A percentile compares a stretch with the other conserved stretches of the same genome.
Conservation (phyloP, 1,140 invertebrate genomes). For the Rhizoglyphus robini region DNA sequence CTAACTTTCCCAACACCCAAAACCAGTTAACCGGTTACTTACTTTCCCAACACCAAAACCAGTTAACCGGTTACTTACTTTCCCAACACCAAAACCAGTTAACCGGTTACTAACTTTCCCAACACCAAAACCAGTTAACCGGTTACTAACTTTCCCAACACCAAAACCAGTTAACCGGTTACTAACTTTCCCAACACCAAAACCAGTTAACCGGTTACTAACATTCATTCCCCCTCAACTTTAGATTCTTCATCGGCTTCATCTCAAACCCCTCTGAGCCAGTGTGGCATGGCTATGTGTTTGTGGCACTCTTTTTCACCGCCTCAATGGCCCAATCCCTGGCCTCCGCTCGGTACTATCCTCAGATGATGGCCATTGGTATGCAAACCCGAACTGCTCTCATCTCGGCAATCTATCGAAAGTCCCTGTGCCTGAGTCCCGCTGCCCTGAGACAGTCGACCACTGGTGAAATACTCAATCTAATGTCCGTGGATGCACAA, state of each 20-base stretch:
- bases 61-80: too few relatives aligned
- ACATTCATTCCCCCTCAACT: too few relatives aligned
- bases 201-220: too few relatives aligned
- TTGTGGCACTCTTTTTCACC: slow-evolving; percentile 43
- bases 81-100: too few relatives aligned
- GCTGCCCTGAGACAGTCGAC: slow-evolving; percentile 34
- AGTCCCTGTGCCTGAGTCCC: slow-evolving; percentile 30
- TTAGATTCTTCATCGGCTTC: slow-evolving; percentile 43
- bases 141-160: too few relatives aligned
- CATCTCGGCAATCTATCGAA: slow-evolving; percentile 29
- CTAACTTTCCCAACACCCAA: too few relatives aligned
- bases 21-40: too few relatives aligned
- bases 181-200: too few relatives aligned
- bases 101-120: too few relatives aligned
- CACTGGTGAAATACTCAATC: slow-evolving; percentile 41
- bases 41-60: too few relatives aligned
- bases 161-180: too few relatives aligned
- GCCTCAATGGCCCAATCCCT: slow-evolving; percentile 43
- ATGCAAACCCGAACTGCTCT: slow-evolving; percentile 28
- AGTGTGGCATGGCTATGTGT: slow-evolving; percentile 73
- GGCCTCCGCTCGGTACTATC: slow-evolving; percentile 73
- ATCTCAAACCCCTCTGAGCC: slow-evolving; percentile 40
- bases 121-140: too few relatives aligned
- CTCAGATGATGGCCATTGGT: slow-evolving; percentile 54
- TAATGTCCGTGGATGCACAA: slow-evolving; percentile 43